These are phyloP conservation scores for Falco rusticolus DNA, from an alignment of 2,797 vertebrate species.

Conservation along the genomic window DNA sequence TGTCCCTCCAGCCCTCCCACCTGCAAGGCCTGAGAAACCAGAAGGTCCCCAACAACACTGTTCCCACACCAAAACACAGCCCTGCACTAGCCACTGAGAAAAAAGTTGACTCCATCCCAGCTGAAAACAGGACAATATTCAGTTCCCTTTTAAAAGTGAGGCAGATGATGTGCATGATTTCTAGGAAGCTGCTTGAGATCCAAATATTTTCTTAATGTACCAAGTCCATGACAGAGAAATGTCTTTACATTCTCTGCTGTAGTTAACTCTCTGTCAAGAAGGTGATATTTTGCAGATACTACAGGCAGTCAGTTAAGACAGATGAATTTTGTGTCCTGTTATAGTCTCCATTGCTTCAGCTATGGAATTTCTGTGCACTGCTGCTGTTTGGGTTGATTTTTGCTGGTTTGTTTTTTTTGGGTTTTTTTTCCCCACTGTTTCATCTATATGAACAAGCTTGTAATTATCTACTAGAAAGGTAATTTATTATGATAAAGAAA, in stretches of 20 bases:
- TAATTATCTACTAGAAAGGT: not conserved
- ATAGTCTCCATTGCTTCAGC: not conserved
- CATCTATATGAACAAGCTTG: not conserved
- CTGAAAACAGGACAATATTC: no score
- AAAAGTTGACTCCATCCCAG: no score
- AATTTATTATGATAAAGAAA: slow-evolving; percentile 2
- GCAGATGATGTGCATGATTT: not conserved
- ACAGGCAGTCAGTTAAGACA: not conserved
- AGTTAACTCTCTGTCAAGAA: not conserved
- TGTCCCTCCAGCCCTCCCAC: no score
- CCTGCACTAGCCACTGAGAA: no score
- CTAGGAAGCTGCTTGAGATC: not conserved
- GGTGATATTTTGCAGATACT: not conserved
- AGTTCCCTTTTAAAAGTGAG: not conserved
- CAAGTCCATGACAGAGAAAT: not conserved
- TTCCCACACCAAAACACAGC: no score
- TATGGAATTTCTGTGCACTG: not conserved
- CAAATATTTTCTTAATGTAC: not conserved
- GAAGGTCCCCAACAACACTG: no score
- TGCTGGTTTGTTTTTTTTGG: no score
- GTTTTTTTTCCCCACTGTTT: not conserved
- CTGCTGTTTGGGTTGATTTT: no score
- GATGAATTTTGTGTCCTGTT: not conserved
- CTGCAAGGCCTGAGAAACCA: no score
- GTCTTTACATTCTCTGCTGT: not conserved